Evolutionary conservation across 2,797 vertebrate genomes (phyloP), one percentile per base, ranked within the genome.

Genomic region (Acipenser oxyrinchus): DNA sequence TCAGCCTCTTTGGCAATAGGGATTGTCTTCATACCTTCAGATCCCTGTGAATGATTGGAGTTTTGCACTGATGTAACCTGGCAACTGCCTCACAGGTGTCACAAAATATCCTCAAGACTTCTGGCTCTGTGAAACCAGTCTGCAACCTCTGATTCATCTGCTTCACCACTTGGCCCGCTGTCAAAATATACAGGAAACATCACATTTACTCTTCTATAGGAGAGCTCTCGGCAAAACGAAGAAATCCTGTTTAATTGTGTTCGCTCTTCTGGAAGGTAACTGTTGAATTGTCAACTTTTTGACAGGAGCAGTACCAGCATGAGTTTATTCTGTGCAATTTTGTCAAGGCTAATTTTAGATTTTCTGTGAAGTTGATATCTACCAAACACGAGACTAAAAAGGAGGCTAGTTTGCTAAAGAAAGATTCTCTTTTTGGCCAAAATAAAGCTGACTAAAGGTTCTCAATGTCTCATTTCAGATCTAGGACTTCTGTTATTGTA

Each of bases 121-220:
- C 96, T 0, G 86, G 71, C 78, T 99, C 96, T 0, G 81, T 92
- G 77, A 99, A 99, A 64, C 97, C 97, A 6, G 91, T 92, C 52
- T 92, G 94, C 66, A 99, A 75, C 59, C 90, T 87, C 86, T 94
- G 93, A 75, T 99, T 99, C 97, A 99, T 99, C 85, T 99, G 96
- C 81, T 95, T 96, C 76, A 99, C 97, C 70, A 99, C 92, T 71
- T 99, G 96, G n/a, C 97, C 97, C 68, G 91, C 93, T 94, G 69
- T 70, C 49, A 37, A 37, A 37, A 37, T 37, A 37, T 37, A 37
- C 23, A 37, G 23, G 23, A 37, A 37, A 12, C 11, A 58, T 58
- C 55, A 58, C 5, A 58, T 13, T 58, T 12, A 58, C 9, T 12
- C 9, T 11, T 58, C 55, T n/a, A 58, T 6, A n/a, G 15, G 55